These are phyloP conservation scores for Procambarus clarkii DNA, from an alignment of 1,140 invertebrate genomes.

Conservation along the genomic window DNA sequence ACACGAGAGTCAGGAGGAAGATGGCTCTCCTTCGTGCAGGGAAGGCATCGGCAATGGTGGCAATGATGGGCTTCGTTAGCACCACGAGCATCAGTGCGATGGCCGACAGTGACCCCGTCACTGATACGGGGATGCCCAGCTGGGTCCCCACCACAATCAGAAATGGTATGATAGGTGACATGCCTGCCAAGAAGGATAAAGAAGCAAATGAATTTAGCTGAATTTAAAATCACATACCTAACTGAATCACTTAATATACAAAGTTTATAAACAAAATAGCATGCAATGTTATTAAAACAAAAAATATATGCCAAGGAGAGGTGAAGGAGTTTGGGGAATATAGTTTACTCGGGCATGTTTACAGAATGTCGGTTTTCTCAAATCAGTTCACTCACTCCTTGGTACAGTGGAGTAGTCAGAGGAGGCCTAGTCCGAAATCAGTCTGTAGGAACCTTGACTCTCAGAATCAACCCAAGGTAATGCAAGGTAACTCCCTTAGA, in stretches of 20 bases:
- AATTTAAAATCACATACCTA: no score
- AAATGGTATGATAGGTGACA: slow-evolving; percentile 26
- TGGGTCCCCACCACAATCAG: slow-evolving; percentile 25
- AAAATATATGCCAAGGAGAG: neutral
- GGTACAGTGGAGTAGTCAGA: no score
- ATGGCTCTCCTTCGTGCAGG: slow-evolving; percentile 20
- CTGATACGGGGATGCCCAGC: slow-evolving; percentile 37
- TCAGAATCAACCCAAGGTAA: no score
- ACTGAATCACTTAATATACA: no score
- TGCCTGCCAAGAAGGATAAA: neutral
- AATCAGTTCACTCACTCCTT: neutral
- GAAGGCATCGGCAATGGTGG: slow-evolving; percentile 31
- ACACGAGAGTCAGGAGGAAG: neutral
- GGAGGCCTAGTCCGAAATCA: no score
- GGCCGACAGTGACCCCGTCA: slow-evolving; percentile 7
- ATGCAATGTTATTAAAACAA: no score
- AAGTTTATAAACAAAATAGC: no score
- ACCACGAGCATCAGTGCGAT: neutral
- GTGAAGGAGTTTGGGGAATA: slow-evolving; percentile 11
- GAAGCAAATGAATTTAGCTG: no score
- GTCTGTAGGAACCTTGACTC: no score
- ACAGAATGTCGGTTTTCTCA: slow-evolving; percentile 9
- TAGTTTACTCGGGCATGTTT: neutral
- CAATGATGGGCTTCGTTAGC: slow-evolving; percentile 19
- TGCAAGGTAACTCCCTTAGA: no score